Evolutionary conservation across 2,888 invertebrate species (phyloP), one percentile per base, ranked within the genome.

Genomic region (Lithodes maja): DNA sequence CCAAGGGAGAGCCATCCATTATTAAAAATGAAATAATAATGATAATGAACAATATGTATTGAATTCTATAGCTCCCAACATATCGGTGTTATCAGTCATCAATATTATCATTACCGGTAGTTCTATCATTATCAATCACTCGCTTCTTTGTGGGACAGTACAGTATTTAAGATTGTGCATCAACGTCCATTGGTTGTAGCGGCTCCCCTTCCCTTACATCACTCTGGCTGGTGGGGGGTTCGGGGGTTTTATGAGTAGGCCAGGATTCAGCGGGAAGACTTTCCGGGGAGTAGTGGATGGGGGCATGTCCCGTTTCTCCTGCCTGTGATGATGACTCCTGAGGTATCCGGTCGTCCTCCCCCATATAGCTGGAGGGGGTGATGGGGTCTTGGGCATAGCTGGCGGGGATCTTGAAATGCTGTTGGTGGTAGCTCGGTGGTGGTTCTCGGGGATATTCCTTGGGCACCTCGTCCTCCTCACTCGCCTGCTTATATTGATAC

Each of bases 391-490:
- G 87, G 2, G 53, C 68, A 69, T 87, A 87, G 49, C 79, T 17
- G 12, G 79, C 54, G 9, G 85, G 85, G 53, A 89, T 85, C 33
- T 79, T 89, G 54, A 89, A 89, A 12, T 89, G 88, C 15, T 89
- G 88, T 52, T 89, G 88, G 33, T 89, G 88, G n/a, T 89, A 89
- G 71, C 78, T 85, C 7, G 88, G 88, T 49, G 88, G 88, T 7
- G 88, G 88, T 81, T 89, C 88, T 15, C 81, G 53, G 61, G 84
- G 84, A 15, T 82, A 71, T 53, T 89, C 85, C n/a, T 68, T 54
- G 9, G 68, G 9, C 2, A 74, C 86, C 17, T 86, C 77, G 2
- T 77, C 77, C 15, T 75, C 81, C 3, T 81, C 88, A 17, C 74
- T 9, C 61, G 69, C 71, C 49, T 85, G 80, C 1, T 84, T 71